A percentile compares a stretch with the other conserved stretches of the same genome.
Evolutionary conservation across 2,113 vertebrate species (phyloP).

Genomic region (Rhea americana): DNA sequence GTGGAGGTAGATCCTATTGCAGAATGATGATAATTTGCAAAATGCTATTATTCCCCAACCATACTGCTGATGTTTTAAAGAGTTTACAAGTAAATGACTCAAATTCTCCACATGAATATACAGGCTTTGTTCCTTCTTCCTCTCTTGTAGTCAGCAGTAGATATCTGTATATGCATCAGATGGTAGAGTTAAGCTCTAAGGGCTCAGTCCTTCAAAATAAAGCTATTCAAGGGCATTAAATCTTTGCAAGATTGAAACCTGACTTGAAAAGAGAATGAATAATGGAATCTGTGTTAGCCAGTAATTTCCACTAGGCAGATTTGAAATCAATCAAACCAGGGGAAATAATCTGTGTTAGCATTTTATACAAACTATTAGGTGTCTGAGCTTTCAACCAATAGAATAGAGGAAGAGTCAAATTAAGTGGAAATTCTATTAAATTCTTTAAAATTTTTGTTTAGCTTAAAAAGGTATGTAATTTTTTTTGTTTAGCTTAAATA

Average conservation of each 20-base stretch:
- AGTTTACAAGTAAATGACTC: background rate
- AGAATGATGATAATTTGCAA: background rate
- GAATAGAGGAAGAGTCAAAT: background rate
- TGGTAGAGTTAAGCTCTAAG: background rate
- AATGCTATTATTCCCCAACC: background rate
- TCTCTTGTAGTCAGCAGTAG: background rate
- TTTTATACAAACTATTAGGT: background rate
- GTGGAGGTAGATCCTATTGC: background rate
- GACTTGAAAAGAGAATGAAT: background rate
- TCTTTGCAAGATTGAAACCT: background rate
- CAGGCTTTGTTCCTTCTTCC: background rate
- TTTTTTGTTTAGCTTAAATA: background rate
- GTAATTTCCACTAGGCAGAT: background rate
- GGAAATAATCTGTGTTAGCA: background rate
- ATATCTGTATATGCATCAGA: background rate
- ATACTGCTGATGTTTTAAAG: background rate
- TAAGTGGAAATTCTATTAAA: background rate
- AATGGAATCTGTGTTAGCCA: background rate
- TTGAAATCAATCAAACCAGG: background rate
- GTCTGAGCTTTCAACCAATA: background rate
- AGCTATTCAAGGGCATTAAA: background rate
- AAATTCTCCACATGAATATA: background rate
- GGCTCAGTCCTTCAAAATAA: background rate
- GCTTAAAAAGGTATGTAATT: background rate
- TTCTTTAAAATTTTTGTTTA: background rate